phyloP scores from a whole-genome alignment of 2,113 vertebrate genomes.

The Oncorhynchus masou region DNA sequence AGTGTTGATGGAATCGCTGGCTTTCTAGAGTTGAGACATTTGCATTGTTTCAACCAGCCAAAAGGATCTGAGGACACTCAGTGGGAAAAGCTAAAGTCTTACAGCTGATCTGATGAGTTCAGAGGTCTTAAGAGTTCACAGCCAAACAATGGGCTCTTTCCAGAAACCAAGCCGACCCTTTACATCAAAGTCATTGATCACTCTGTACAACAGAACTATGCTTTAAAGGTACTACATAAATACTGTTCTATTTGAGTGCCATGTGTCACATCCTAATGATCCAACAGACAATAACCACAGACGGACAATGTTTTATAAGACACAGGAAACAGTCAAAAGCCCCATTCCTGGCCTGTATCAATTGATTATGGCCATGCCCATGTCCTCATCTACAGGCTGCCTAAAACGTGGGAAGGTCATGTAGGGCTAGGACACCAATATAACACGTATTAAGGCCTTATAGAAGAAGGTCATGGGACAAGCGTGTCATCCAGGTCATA shows the following conservation, averaged over 20 bases:
- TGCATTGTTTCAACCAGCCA: conserved; percentile 39
- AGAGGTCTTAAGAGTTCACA: neutral
- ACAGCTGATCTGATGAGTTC: conserved; percentile 41
- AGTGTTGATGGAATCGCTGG: conserved; percentile 70
- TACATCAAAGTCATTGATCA: neutral
- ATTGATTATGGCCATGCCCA: neutral
- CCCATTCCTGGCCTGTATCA: neutral
- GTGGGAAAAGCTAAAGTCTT: conserved; percentile 17
- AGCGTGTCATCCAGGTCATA: neutral
- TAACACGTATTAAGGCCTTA: conserved; percentile 1
- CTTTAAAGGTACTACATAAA: neutral
- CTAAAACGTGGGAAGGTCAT: conserved; percentile 29
- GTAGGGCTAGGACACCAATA: conserved; percentile 21
- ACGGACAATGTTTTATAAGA: neutral
- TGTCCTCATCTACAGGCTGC: neutral
- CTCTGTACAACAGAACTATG: neutral
- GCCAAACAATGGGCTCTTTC: conserved; percentile 31
- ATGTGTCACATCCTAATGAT: too few species aligned
- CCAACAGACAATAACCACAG: neutral
- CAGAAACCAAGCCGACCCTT: neutral
- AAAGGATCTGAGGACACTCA: conserved; percentile 35
- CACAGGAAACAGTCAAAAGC: neutral
- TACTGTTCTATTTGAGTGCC: neutral
- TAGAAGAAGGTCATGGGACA: neutral
- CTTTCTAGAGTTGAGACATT: conserved; percentile 35